Base-by-base conservation (phyloP, 2,888 invertebrate genomes). In the Drosophila hamatofila region DNA sequence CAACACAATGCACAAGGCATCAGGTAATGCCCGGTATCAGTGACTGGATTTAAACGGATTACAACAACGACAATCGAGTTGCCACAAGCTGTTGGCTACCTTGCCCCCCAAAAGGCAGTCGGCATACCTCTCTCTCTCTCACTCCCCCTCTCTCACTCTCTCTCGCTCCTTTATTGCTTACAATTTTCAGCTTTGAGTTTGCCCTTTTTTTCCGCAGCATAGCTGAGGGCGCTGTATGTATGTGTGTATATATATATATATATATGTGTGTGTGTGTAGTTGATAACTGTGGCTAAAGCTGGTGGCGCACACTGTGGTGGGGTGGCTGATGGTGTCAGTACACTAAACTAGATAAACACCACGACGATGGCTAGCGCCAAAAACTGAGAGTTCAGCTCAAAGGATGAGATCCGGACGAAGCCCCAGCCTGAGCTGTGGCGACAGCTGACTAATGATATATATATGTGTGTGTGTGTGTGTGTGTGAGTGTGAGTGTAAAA, bases 41-140 rank as follows among this genome's bases (percentile, higher is more conserved):
- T 84, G 89, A 89, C 85, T 89, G 85, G 88, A 87, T 86, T 86
- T 88, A 88, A 86, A 84, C 84, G 89, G 89, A 85, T 89, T 84
- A 85, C 89, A 89, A 79, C 81, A 79, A 79, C 87, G 85, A 89
- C 89, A 85, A 85, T 85, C 85, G 85, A 89, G 89, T 88, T 84
- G 63, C 52, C 64, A 52, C 56, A 58, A 41, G 59, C 66, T 72
- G 57, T 37, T 23, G n/a, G 16, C 16, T 21, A 18, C 42, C 49
- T 30, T 18, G 14, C 25, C 35, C 23, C 23, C 23, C 57, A 30
- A 30, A 30, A 30, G 30, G 25, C 2, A 1, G 4, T 14, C 35
- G 14, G 14, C 14, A 3, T 16, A 14, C 35, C 1, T 12, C n/a
- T 2, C 30, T 1, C 37, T 0, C 9, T 18, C 23, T 2, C 37